Evolutionary conservation across 2,888 invertebrate genomes (phyloP), one percentile per base, ranked within the genome.

Genomic region (Zeuzera pyrina): DNA sequence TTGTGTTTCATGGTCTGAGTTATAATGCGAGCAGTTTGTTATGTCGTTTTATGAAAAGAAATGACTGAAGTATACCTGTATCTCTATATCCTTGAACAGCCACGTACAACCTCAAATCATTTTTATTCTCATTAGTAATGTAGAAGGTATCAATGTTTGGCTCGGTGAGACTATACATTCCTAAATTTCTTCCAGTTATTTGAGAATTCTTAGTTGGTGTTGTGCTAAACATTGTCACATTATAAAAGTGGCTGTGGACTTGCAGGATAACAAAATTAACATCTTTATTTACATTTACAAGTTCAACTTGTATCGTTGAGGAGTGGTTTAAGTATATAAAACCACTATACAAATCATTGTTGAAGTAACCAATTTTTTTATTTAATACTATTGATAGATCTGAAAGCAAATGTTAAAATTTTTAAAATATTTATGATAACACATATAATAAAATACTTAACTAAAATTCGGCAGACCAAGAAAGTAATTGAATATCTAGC

Each of bases 181-280:
- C 91, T 24, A 90, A 43, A 62, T 90, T 89, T 1, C 85, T 86
- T 0, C 91, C 91, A 8, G 49, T 73, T 2, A 87, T 63, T 35
- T 52, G 59, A 8, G 62, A 65, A n/a, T 65, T 61, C 1, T 42
- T 41, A 8, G 38, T 45, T 14, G 57, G 42, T 1, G 51, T 54
- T 30, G 54, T 59, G 36, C 73, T 86, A 13, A 86, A 86, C 21
- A 91, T 48, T 0, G 85, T 84, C 1, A 91, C 56, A 57, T 87
- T 86, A 35, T 84, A 59, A 8, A 84, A 44, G 41, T 86, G 86
- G 29, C 85, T 83, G 53, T 92, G 91, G 3, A 85, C 85, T 87
- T 91, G 90, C 23, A 89, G 64, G 34, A 90, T 58, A 11, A 89
- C 66, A 51, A 88, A 91, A 1, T 76, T 68, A 16, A 86, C 58